phyloP scores from a whole-genome alignment of 1,140 invertebrate species.

The Cylas formicarius region DNA sequence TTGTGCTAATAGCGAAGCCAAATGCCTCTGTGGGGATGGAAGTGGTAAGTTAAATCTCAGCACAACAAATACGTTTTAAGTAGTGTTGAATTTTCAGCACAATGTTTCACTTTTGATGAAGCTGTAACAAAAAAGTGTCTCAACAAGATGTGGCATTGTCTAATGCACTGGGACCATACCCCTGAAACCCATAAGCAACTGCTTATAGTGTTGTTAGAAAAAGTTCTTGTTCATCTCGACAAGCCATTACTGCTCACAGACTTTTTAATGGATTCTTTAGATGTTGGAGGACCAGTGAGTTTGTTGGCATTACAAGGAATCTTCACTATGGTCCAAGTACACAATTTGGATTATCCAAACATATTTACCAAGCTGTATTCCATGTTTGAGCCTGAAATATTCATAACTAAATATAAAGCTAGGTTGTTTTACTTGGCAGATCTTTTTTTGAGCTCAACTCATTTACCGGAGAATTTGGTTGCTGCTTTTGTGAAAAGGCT shows the following conservation, averaged over 20 bases:
- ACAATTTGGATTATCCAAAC: constrained; percentile 93
- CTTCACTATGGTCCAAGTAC: constrained; percentile 80
- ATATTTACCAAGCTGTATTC: constrained; percentile 91
- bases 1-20: constrained; percentile 25
- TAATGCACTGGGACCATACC: constrained; percentile 62
- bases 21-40: constrained; percentile 43
- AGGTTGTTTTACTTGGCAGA: constrained; percentile 81
- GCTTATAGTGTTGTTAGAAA: constrained; percentile 73
- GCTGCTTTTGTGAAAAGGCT: constrained; percentile 90
- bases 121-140: constrained; percentile 39
- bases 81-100: constrained; percentile 10
- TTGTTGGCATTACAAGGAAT: constrained; percentile 89
- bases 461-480: constrained; percentile 84
- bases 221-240: constrained; percentile 71
- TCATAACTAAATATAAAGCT: constrained; percentile 83
- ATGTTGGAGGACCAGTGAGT: constrained; percentile 77
- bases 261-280: constrained; percentile 84
- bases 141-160: constrained; percentile 62
- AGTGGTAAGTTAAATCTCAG: constrained; percentile 32
- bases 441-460: constrained; percentile 88
- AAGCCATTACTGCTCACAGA: constrained; percentile 83
- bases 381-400: constrained; percentile 83
- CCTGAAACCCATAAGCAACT: constrained; percentile 66
- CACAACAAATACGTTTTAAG: neutral
- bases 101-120: constrained; percentile 35